These are phyloP conservation scores for Mythimna lalbum DNA, from an alignment of 2,888 invertebrate species.

Conservation along the genomic window DNA sequence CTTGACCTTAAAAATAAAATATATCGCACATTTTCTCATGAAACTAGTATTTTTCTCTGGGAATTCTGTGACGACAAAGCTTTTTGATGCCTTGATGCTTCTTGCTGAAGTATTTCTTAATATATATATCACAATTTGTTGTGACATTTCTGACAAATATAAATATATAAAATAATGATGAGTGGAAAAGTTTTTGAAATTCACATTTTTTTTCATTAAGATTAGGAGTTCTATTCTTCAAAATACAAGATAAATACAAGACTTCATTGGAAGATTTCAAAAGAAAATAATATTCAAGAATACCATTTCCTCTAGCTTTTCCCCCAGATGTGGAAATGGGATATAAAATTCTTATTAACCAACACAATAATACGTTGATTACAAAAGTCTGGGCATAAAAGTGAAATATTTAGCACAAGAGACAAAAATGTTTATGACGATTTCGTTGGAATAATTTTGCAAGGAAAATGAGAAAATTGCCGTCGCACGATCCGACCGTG, in stretches of 20 bases:
- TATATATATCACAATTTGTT: background rate
- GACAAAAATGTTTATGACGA: constrained; percentile 62
- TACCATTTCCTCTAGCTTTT: background rate
- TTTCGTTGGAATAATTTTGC: constrained; percentile 58
- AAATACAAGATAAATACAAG: background rate
- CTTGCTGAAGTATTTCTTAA: constrained; percentile 13
- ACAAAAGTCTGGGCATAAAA: constrained; percentile 55
- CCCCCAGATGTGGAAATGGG: constrained; percentile 7
- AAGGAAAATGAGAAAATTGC: constrained; percentile 66
- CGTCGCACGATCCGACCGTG: constrained; percentile 64
- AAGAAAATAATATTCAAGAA: constrained; percentile 12
- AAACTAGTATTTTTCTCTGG: constrained; percentile 63
- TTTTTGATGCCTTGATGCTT: constrained; percentile 26
- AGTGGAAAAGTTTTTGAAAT: background rate
- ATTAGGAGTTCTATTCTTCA: background rate
- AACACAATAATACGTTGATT: constrained; percentile 53
- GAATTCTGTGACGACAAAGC: constrained; percentile 51
- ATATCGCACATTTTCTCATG: constrained; percentile 69
- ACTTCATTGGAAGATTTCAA: background rate
- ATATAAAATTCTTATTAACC: constrained; percentile 42
- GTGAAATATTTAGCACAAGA: constrained; percentile 59
- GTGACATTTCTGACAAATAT: constrained; percentile 4
- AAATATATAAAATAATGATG: background rate
- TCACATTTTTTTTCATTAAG: background rate
- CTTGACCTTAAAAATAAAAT: constrained; percentile 84